Evolutionary conservation across 2,797 vertebrate genomes (phyloP), one percentile per base, ranked within the genome.

Genomic region (Sternotherus odoratus): DNA sequence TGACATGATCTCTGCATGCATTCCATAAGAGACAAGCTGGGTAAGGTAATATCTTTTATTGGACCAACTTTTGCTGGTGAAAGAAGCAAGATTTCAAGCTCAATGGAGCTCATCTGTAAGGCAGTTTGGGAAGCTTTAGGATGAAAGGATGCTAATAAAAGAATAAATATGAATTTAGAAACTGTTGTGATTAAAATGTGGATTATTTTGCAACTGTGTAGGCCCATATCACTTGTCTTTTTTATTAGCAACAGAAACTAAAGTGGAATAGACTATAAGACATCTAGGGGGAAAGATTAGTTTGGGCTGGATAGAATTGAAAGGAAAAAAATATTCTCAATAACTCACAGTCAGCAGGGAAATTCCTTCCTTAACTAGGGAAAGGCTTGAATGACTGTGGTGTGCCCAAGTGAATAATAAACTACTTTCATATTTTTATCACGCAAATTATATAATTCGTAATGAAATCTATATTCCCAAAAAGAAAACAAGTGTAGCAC

Each of bases 321-420:
- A 95, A 87, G 90, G 48, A 26, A 26, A 51, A 92, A 88, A 91
- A 91, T 96, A 85, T 93, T 95, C 84, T 78, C 36, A 83, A 12
- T 85, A 39, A 92, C 88, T 88, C 24, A 39, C 51, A 51, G 49
- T 28, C 87, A 92, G 79, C 53, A 86, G 78, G 51, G 50, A 86
- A 90, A 93, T 88, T 80, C 21, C 87, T 92, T 92, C 88, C 79
- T 94, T 89, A 91, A 90, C 78, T 79, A 79, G 74, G 82, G 84
- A 92, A 91, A 79, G 16, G 66, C 39, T 81, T 86, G 72, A 95
- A 92, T 78, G 53, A 12, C 79, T 88, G 24, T 83, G n/a, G 21
- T 75, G 83, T 94, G 90, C 82, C 87, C 77, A 96, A 83, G 36
- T 82, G 46, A 88, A 82, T 80, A 75, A 79, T 88, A 89, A 93